phyloP scores from a whole-genome alignment of 2,113 vertebrate genomes.

The Hippoglossus stenolepis region DNA sequence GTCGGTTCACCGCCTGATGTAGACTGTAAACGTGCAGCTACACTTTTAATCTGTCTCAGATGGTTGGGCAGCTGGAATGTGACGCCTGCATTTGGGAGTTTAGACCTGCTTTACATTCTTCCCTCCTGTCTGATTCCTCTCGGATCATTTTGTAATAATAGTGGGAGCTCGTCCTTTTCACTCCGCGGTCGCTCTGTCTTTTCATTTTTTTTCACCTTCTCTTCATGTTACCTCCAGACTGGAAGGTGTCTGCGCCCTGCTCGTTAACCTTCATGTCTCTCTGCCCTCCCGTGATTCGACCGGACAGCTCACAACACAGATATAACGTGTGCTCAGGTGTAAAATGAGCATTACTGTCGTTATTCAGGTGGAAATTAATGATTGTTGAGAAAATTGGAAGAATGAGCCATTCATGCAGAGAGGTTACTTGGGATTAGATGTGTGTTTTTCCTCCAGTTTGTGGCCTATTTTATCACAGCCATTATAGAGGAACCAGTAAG shows the following conservation, averaged over 20 bases:
- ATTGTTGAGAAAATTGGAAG: constrained; percentile 33
- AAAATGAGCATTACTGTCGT: constrained; percentile 18
- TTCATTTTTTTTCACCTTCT: neutral
- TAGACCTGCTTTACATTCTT: neutral
- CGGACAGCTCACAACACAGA: constrained; percentile 14
- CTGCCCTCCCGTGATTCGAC: constrained; percentile 5
- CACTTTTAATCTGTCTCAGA: constrained; percentile 23
- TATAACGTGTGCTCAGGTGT: neutral
- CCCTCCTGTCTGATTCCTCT: neutral
- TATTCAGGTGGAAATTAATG: constrained; percentile 31
- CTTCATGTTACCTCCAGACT: neutral
- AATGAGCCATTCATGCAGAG: constrained; percentile 50
- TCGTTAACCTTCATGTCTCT: constrained; percentile 9
- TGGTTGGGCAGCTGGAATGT: constrained; percentile 50
- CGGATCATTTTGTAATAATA: neutral
- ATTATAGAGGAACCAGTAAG: neutral
- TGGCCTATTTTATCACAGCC: neutral
- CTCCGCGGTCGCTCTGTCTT: neutral
- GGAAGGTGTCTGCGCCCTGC: neutral
- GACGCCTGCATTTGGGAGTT: constrained; percentile 32
- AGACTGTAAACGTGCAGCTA: constrained; percentile 20
- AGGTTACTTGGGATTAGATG: neutral
- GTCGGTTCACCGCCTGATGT: neutral
- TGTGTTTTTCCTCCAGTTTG: neutral
- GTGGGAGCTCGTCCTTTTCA: neutral